phyloP scores from a whole-genome alignment of 2,113 vertebrate species.

The Channa maculata region DNA sequence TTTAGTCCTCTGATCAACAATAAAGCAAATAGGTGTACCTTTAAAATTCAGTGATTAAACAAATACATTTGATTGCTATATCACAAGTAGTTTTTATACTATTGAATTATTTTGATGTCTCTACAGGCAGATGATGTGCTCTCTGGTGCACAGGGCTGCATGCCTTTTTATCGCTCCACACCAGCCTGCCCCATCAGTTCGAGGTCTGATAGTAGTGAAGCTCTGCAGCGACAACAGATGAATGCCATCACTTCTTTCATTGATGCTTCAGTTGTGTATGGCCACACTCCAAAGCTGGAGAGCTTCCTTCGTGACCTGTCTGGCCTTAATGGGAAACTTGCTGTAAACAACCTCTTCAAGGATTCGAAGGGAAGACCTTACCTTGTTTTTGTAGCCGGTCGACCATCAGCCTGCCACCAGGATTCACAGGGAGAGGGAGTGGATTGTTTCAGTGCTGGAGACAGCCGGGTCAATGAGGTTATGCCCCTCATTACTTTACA shows the following conservation, averaged over 20 bases:
- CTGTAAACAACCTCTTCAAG: constrained; percentile 78
- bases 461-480: constrained; percentile 89
- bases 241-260: constrained; percentile 92
- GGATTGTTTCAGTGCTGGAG: constrained; percentile 92
- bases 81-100: background rate
- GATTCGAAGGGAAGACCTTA: constrained; percentile 82
- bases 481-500: constrained; percentile 87
- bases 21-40: background rate
- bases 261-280: constrained; percentile 92
- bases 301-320: constrained; percentile 84
- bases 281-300: constrained; percentile 79
- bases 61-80: background rate
- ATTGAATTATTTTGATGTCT: background rate
- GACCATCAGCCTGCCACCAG: constrained; percentile 83
- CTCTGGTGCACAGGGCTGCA: constrained; percentile 70
- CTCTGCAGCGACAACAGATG: constrained; percentile 87
- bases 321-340: constrained; percentile 86
- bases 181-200: constrained; percentile 80
- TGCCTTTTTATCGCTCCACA: constrained; percentile 91
- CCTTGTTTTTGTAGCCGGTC: constrained; percentile 82
- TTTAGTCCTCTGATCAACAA: background rate
- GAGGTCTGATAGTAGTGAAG: background rate
- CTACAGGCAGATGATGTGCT: constrained; percentile 78
- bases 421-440: constrained; percentile 65
- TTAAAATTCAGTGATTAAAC: background rate